Evolutionary conservation across 2,888 invertebrate species (phyloP), one percentile per base, ranked within the genome.

Genomic region (Nysson spinosus): DNA sequence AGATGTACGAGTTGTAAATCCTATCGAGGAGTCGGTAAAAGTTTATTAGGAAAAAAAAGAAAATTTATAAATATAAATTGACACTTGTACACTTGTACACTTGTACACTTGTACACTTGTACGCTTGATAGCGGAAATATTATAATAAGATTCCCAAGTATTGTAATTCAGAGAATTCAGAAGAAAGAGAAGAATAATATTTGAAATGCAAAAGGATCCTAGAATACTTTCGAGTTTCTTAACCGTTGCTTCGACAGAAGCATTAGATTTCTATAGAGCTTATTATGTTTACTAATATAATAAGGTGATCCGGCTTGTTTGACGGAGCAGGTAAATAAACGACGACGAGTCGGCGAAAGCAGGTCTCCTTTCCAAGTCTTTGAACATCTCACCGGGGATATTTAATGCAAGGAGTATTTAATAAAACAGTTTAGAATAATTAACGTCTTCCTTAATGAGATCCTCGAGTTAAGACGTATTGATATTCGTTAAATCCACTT

Each of bases 341-440:
- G n/a, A n/a, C n/a, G n/a, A n/a, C n/a, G n/a, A n/a, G n/a, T n/a
- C n/a, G n/a, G n/a, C n/a, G n/a, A n/a, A n/a, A 19, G 26, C 11
- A 20, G 42, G 11, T 17, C 17, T 26, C 26, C 34, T 12, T n/a
- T 19, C 12, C 9, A n/a, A 6, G n/a, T 32, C 35, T 43, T 19
- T 32, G 44, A 44, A 37, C 42, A 24, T 47, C 22, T 42, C 30
- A 30, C 30, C 12, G 12, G 9, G 32, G 26, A n/a, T 30, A 37
- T 43, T 64, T 54, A 54, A 52, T 43, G 12, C 46, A 5, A 42
- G 14, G 4, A 28, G n/a, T n/a, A n/a, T n/a, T n/a, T n/a, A n/a
- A 46, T 46, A 11, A 47, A 35, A 54, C 54, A 47, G 61, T 52
- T 64, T 32, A 20, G 16, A 32, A 20, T 54, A 39, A 64, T 64